phyloP scores from a whole-genome alignment of 2,113 vertebrate species.

The Tragelaphus imberbis region DNA sequence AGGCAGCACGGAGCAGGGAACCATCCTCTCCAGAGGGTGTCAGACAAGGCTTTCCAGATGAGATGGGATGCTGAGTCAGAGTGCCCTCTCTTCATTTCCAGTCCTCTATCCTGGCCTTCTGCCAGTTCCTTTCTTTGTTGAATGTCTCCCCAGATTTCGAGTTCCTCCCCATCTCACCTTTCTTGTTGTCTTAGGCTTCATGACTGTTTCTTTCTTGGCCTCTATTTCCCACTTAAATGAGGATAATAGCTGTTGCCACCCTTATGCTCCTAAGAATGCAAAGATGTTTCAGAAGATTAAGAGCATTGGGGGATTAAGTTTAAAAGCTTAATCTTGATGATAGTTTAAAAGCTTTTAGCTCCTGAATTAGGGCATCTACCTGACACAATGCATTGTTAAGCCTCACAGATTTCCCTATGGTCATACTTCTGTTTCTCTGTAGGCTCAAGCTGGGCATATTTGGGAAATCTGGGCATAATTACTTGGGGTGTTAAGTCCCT shows the following conservation, averaged over 20 bases:
- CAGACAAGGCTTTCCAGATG: not conserved
- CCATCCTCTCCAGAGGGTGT: not conserved
- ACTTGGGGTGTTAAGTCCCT: not conserved
- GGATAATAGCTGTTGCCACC: constrained; percentile 39
- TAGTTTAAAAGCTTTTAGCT: not conserved
- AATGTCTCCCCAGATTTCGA: not conserved
- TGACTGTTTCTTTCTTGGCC: not conserved
- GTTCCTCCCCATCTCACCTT: not conserved
- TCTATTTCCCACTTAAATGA: not conserved
- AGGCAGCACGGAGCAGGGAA: not conserved
- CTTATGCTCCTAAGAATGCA: constrained; percentile 9
- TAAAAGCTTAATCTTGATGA: not conserved
- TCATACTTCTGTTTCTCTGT: not conserved
- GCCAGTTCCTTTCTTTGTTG: not conserved
- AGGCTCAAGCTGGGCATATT: not conserved
- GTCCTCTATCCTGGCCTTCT: not conserved
- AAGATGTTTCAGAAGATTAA: constrained; percentile 13
- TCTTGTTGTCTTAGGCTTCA: not conserved
- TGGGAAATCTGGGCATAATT: not conserved
- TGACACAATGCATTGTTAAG: not conserved
- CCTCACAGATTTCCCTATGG: not conserved
- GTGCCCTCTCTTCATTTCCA: not conserved
- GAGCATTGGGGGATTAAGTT: constrained; percentile 51
- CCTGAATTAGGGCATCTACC: not conserved
- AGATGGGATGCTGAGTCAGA: not conserved